Conservation (phyloP, 1,140 invertebrate species). For the Conopomorpha cramerella region DNA sequence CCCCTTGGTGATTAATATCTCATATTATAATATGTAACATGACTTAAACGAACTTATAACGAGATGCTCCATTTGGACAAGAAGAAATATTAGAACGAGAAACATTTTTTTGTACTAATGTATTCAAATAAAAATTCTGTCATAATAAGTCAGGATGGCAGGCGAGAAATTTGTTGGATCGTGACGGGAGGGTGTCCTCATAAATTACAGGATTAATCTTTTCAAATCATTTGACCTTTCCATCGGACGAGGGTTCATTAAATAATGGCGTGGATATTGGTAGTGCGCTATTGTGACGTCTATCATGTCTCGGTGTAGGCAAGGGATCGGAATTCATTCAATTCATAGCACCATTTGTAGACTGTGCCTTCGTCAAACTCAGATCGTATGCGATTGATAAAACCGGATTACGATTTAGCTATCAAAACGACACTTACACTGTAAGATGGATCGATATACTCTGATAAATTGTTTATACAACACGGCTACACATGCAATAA, state of each 20-base stretch:
- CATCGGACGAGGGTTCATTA: conserved; percentile 59
- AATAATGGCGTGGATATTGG: conserved; percentile 55
- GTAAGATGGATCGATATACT: too few species aligned
- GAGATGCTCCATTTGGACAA: too few species aligned
- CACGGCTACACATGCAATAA: too few species aligned
- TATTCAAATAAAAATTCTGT: conserved; percentile 39
- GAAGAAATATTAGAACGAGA: too few species aligned
- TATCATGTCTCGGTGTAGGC: conserved; percentile 47
- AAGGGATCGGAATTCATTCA: conserved; percentile 21
- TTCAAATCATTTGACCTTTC: conserved; percentile 59
- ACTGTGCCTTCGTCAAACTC: conserved; percentile 3
- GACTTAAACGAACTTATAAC: too few species aligned
- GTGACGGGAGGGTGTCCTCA: conserved; percentile 45
- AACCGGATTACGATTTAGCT: not conserved
- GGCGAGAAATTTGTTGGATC: conserved; percentile 36
- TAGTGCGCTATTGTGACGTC: conserved; percentile 48
- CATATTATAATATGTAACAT: too few species aligned
- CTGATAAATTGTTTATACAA: too few species aligned
- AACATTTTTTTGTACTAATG: too few species aligned
- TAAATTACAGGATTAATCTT: conserved; percentile 58
- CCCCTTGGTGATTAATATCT: too few species aligned
- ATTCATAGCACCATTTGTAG: conserved; percentile 5
- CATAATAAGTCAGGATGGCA: conserved; percentile 28
- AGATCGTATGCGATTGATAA: conserved; percentile 1
- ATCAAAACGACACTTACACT: not conserved